Conservation (phyloP, 2,888 invertebrate genomes). For the Pterostichus madidus region DNA sequence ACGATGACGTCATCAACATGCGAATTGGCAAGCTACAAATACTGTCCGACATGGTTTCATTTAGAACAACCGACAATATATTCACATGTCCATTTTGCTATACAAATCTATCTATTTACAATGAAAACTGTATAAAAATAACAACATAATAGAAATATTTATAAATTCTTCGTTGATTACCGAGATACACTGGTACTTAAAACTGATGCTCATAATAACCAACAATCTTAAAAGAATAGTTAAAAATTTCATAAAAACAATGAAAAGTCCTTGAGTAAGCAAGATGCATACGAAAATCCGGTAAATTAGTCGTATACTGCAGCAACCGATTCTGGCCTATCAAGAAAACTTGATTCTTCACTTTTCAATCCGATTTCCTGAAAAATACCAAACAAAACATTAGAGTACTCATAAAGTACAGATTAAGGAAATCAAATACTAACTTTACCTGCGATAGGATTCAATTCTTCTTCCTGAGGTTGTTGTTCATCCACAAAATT, state of each 20-base stretch:
- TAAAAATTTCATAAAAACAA: slow-evolving; percentile 47
- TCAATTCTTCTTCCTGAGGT: slow-evolving; percentile 77
- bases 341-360: slow-evolving; percentile 26
- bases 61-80: slow-evolving; percentile 27
- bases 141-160: slow-evolving; percentile 47
- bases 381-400: background rate
- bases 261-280: slow-evolving; percentile 40
- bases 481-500: slow-evolving; percentile 82
- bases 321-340: slow-evolving; percentile 24
- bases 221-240: slow-evolving; percentile 53
- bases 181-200: slow-evolving; percentile 50
- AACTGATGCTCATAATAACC: slow-evolving; percentile 50
- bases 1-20: slow-evolving; percentile 17
- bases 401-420: background rate
- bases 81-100: slow-evolving; percentile 63
- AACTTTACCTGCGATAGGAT: slow-evolving; percentile 75
- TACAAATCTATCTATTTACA: slow-evolving; percentile 59
- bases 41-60: slow-evolving; percentile 30
- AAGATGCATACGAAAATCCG: slow-evolving; percentile 35
- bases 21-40: slow-evolving; percentile 34
- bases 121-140: slow-evolving; percentile 64
- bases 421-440: too few relatives aligned
- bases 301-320: slow-evolving; percentile 39
- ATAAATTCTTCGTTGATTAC: slow-evolving; percentile 53
- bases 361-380: slow-evolving; percentile 46